Base-by-base conservation (phyloP, 2,888 invertebrate species). In the Melanostoma mellinum region DNA sequence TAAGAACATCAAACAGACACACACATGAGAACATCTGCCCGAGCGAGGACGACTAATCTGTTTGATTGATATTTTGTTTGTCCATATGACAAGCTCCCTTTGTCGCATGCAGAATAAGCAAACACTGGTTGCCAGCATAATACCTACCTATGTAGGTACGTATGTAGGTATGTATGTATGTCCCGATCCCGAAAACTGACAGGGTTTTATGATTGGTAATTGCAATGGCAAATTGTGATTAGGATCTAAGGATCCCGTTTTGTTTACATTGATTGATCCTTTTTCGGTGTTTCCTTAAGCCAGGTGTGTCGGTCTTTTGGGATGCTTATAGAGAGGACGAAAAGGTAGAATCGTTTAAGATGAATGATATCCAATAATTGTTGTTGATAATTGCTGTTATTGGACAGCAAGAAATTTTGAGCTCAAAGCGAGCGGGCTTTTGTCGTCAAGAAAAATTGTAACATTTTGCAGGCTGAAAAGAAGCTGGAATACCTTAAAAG, bases 191-290 rank as follows among this genome's bases (percentile, higher is more conserved):
- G 30, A 71, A 58, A 68, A 77, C 53, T 77, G 61, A 44, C 63
- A 36, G 73, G 73, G 36, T 68, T 55, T 53, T 53, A 67, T 32
- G 44, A 68, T 44, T 52, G 61, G 78, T 73, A 78, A 78, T 82
- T 82, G 68, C 73, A 82, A 68, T 78, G 73, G 78, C 73, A 78
- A 82, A 82, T 78, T 73, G 77, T 63, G 82, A 82, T 82, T 73
- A 65, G 73, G 81, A 81, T 81, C 81, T 38, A 20, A 48, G 61
- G 52, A 67, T 53, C 32, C 38, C 20, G 44, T 58, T 73, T 82
- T 82, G 78, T 78, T 73, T 69, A 53, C n/a, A 8, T 58, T 74
- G 82, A 82, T 73, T 78, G 78, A 82, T 82, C 73, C 69, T 67
- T 73, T 78, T 74, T 68, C 30, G 32, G 40, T 6, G 6, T 38